These are phyloP conservation scores for Galemys pyrenaicus DNA, from an alignment of 2,113 vertebrate genomes.

Conservation along the genomic window DNA sequence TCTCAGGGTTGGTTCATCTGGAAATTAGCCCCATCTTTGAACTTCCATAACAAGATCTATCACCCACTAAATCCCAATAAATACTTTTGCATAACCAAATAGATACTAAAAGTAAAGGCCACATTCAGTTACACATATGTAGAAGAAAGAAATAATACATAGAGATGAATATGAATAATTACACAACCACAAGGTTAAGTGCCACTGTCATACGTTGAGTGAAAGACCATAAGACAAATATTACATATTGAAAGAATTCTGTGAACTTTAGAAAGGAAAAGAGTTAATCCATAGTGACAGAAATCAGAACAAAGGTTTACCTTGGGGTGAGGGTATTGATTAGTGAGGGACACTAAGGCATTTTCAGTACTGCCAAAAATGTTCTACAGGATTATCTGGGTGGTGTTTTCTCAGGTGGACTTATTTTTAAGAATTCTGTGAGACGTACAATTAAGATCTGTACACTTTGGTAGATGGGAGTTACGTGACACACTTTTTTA, in stretches of 20 bases:
- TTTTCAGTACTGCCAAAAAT: not conserved
- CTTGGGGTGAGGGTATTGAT: not conserved
- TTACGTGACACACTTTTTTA: not conserved
- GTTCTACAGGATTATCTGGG: not conserved
- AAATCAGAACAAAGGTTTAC: not conserved
- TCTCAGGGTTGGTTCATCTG: not conserved
- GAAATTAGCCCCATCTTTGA: not conserved
- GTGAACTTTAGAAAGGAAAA: not conserved
- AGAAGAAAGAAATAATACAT: not conserved
- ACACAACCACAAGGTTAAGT: not conserved
- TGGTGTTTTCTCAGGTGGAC: not conserved
- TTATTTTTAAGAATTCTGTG: not conserved
- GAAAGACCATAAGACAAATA: not conserved
- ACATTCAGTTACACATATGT: not conserved
- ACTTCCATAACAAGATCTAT: not conserved
- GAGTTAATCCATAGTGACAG: not conserved
- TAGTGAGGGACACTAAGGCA: not conserved
- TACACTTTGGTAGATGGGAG: not conserved
- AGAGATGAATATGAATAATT: not conserved
- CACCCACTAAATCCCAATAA: too few relatives aligned
- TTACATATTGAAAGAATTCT: not conserved
- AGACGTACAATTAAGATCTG: not conserved
- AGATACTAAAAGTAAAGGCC: not conserved
- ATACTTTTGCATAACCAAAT: not conserved
- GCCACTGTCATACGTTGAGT: not conserved